A percentile compares a stretch with the other conserved stretches of the same genome.
These are phyloP conservation scores for Psettodes erumei DNA, from an alignment of 2,113 vertebrate species.

Conservation along the genomic window DNA sequence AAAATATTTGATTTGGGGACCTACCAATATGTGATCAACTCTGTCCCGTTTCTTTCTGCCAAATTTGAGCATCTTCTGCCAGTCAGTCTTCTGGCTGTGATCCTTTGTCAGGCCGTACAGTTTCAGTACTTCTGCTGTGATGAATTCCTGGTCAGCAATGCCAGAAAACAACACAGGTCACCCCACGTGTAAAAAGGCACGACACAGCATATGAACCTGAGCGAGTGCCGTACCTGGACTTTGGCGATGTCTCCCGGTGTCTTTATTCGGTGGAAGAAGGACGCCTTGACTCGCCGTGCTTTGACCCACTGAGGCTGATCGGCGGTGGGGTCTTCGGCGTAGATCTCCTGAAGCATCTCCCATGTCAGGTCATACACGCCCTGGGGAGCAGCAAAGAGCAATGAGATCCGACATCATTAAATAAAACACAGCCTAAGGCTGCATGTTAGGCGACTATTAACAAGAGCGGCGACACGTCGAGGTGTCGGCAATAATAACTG, in stretches of 20 bases:
- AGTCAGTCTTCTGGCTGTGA: constrained; percentile 92
- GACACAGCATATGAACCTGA: background rate
- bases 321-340: constrained; percentile 90
- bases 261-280: constrained; percentile 88
- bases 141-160: constrained; percentile 84
- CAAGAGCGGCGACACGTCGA: background rate
- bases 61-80: constrained; percentile 99
- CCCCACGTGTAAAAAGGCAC: background rate
- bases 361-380: constrained; percentile 94
- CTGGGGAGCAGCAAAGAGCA: constrained; percentile 67
- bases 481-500: background rate
- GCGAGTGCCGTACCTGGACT: constrained; percentile 84
- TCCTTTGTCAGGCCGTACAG: constrained; percentile 90
- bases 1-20: background rate
- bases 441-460: no score
- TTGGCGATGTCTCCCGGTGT: constrained; percentile 85
- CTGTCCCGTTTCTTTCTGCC: constrained; percentile 96
- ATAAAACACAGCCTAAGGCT: background rate
- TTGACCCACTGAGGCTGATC: constrained; percentile 95
- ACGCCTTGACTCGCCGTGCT: constrained; percentile 84
- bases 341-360: constrained; percentile 95
- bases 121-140: constrained; percentile 91
- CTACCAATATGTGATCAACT: constrained; percentile 97
- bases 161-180: constrained; percentile 23
- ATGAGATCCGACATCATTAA: background rate